phyloP scores from a whole-genome alignment of 2,888 invertebrate genomes.

The Steinernema scapterisci region DNA sequence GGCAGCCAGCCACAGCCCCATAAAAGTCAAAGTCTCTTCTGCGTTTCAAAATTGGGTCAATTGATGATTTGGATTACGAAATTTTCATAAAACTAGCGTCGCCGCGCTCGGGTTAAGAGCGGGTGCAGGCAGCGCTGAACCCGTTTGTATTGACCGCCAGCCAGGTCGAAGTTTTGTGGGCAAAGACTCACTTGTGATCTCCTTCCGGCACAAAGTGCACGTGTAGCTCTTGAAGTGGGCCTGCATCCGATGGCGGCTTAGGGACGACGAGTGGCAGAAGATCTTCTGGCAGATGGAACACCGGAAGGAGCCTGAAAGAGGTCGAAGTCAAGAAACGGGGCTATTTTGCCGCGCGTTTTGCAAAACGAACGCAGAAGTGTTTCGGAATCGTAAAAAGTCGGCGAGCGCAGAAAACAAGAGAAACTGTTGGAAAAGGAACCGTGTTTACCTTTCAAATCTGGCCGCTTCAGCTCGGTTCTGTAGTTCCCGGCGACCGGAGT shows the following conservation, averaged over 20 bases:
- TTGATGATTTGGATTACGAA: slow-evolving; percentile 33
- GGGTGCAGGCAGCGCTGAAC: neutral
- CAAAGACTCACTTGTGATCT: slow-evolving; percentile 57
- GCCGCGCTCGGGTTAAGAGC: slow-evolving; percentile 17
- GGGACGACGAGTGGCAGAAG: slow-evolving; percentile 62
- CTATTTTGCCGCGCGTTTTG: neutral
- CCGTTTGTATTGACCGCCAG: slow-evolving; percentile 4
- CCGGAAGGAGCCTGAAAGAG: slow-evolving; percentile 55
- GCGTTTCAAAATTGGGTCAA: slow-evolving; percentile 33
- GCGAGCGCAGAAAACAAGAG: neutral
- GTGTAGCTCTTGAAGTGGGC: slow-evolving; percentile 63
- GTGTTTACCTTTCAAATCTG: slow-evolving; percentile 48
- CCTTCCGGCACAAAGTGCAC: slow-evolving; percentile 60
- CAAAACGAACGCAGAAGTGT: no score
- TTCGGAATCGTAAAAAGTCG: neutral
- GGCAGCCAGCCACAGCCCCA: slow-evolving; percentile 26
- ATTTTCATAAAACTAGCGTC: slow-evolving; percentile 32
- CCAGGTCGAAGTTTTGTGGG: neutral
- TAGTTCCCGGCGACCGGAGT: slow-evolving; percentile 22
- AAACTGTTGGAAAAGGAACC: neutral
- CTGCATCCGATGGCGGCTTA: slow-evolving; percentile 63
- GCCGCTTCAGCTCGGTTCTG: slow-evolving; percentile 44
- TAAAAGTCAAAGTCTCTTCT: slow-evolving; percentile 33
- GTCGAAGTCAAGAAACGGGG: neutral
- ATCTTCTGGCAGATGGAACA: slow-evolving; percentile 60